Base-by-base conservation (phyloP, 1,140 invertebrate species). In the Drosophila triauraria region DNA sequence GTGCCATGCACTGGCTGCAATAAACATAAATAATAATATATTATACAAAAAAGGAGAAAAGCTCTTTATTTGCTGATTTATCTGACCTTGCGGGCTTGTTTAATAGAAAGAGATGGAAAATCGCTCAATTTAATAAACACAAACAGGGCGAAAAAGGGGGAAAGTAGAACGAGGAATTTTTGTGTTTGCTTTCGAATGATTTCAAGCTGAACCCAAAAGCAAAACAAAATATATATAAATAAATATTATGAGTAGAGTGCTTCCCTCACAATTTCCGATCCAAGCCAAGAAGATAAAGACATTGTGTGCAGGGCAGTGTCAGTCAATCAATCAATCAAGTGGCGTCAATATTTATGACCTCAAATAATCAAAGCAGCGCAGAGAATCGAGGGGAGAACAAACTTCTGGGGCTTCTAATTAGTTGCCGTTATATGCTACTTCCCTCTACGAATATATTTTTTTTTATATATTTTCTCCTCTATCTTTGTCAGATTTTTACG, bases 301-400 rank as follows among this genome's bases (percentile, higher is more conserved):
- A 42, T 54, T 57, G 13, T 25, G 44, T 56, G 40, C 17, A 35
- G 23, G n/a, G 60, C 25, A 46, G 40, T 67, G 63, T 75, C 59
- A 76, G 62, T 86, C 84, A 88, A 75, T 85, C 82, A 85, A 78
- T 88, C 84, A 88, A 85, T 85, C 82, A 80, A 87, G 64, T 78
- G 83, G 83, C 84, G 83, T 87, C 84, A 82, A 87, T 80, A 87
- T 87, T 83, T 87, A 80, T 88, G 83, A 83, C 83, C 83, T 67
- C 83, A 87, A 86, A 83, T 83, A 84, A 83, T 84, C 82, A 80
- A 82, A 72, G 75, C 82, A 67, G 23, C 38, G 48, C 25, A 44
- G 44, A 61, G 32, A 53, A 43, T 35, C n/a, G 38, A 25, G 23
- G 44, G 60, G 54, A 17, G 10, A 71, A 56, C 32, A 43, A 50